Evolutionary conservation across 2,113 vertebrate genomes (phyloP).

Genomic region (Grammomys dolichurus): DNA sequence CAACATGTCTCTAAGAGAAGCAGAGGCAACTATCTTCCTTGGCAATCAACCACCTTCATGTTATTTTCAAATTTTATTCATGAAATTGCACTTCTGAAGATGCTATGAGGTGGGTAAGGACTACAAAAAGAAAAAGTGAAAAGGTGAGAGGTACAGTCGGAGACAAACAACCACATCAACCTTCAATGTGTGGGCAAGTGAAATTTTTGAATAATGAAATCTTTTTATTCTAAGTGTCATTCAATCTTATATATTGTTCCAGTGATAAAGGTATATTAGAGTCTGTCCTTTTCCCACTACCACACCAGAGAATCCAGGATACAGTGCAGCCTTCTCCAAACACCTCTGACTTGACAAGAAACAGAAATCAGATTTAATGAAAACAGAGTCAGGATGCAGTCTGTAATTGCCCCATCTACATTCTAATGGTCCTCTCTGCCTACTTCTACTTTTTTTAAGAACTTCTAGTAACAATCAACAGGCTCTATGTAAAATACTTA

Average conservation of each 20-base stretch:
- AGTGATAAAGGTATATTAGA: not conserved
- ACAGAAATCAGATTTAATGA: conserved; percentile 19
- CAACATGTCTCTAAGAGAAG: conserved; percentile 37
- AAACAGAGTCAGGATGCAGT: conserved; percentile 64
- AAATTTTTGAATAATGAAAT: conserved; percentile 32
- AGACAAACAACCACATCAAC: not conserved
- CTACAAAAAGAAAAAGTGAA: not conserved
- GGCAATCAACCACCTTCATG: not conserved
- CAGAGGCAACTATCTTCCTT: not conserved
- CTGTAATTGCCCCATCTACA: conserved; percentile 83
- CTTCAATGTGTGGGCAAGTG: not conserved
- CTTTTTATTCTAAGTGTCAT: not conserved
- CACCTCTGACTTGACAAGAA: conserved; percentile 8
- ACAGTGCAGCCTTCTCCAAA: not conserved
- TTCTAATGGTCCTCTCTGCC: conserved; percentile 84
- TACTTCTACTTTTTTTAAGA: conserved; percentile 81
- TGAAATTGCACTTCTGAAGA: conserved; percentile 49
- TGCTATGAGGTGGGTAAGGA: not conserved
- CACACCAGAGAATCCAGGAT: not conserved
- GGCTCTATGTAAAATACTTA: conserved; percentile 78
- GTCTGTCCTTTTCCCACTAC: not conserved
- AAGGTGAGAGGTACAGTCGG: not conserved
- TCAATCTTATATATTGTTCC: not conserved
- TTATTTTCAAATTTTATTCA: conserved; percentile 64
- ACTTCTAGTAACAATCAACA: conserved; percentile 84